A percentile compares a stretch with the other conserved stretches of the same genome.
These are phyloP conservation scores for Nothobranchius furzeri DNA, from an alignment of 2,113 vertebrate genomes.

Conservation along the genomic window DNA sequence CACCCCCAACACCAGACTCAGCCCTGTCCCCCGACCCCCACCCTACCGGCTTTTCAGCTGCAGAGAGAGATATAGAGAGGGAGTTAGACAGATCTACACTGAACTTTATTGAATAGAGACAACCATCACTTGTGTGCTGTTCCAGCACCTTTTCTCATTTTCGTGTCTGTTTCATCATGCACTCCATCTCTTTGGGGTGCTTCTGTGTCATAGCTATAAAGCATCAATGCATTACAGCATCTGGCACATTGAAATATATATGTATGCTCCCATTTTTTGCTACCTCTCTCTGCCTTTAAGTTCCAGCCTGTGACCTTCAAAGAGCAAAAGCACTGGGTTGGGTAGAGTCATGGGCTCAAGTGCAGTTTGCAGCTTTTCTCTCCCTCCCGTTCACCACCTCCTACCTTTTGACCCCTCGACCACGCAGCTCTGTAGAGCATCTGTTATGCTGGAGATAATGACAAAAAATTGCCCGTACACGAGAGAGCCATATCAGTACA, in stretches of 20 bases:
- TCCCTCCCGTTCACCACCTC: constrained; percentile 33
- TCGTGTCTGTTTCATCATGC: constrained; percentile 22
- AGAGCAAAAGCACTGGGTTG: constrained; percentile 73
- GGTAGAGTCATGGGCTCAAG: constrained; percentile 50
- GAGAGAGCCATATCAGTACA: constrained; percentile 22
- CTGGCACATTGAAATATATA: constrained; percentile 70
- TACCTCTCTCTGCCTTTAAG: constrained; percentile 38
- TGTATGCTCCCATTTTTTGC: constrained; percentile 48
- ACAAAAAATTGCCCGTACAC: constrained; percentile 18
- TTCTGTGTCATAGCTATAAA: constrained; percentile 62
- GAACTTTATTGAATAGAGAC: constrained; percentile 56
- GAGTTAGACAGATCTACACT: constrained; percentile 38
- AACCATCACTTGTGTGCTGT: constrained; percentile 51
- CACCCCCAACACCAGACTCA: constrained; percentile 70
- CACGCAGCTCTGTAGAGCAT: constrained; percentile 25
- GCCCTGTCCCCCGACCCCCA: constrained; percentile 45
- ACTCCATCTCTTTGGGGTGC: constrained; percentile 33
- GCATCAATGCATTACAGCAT: constrained; percentile 54
- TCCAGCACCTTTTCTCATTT: constrained; percentile 42
- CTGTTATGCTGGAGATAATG: constrained; percentile 36
- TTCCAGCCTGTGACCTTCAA: constrained; percentile 73
- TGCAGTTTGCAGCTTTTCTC: constrained; percentile 52
- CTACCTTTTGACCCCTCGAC: constrained; percentile 53
- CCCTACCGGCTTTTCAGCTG: constrained; percentile 57
- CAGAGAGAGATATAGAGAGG: constrained; percentile 26